A percentile compares a stretch with the other conserved stretches of the same genome.
Conservation (phyloP, 2,888 invertebrate genomes). For the Coenonympha arcania region DNA sequence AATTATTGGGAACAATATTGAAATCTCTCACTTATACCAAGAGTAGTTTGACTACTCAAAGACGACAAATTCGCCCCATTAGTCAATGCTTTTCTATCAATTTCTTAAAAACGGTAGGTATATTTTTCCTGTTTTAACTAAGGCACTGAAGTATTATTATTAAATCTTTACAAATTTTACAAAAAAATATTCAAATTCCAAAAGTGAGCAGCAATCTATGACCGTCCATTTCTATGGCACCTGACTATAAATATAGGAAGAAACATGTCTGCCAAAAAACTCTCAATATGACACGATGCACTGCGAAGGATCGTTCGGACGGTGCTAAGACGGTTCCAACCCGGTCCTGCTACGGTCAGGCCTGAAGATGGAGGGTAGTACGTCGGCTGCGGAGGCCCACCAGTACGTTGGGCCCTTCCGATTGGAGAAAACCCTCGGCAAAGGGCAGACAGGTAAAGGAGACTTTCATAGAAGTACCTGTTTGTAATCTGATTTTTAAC, state of each 20-base stretch:
- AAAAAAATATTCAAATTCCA: not conserved
- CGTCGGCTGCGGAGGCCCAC: conserved; percentile 75
- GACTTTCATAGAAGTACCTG: no score
- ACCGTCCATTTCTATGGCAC: conserved; percentile 31
- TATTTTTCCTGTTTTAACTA: not conserved
- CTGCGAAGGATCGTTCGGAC: conserved; percentile 21
- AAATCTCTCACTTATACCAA: no score
- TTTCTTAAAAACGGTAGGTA: no score
- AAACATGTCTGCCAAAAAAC: conserved; percentile 9
- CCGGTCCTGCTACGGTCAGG: conserved; percentile 35
- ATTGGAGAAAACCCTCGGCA: conserved; percentile 98
- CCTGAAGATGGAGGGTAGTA: conserved; percentile 58
- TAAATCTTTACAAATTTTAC: not conserved
- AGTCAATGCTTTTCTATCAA: no score
- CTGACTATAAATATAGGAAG: conserved; percentile 12
- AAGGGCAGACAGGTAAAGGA: conserved; percentile 96
- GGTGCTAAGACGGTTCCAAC: conserved; percentile 31
- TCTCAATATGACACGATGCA: conserved; percentile 19
- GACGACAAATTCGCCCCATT: no score
- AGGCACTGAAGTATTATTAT: conserved; percentile 5
- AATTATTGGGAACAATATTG: no score
- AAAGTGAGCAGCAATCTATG: conserved; percentile 22
- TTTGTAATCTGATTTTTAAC: no score
- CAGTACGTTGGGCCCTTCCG: conserved; percentile 99
- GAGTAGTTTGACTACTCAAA: no score